A percentile compares a stretch with the other conserved stretches of the same genome.
phyloP scores from a whole-genome alignment of 2,113 vertebrate species.

The Lagopus leucura region DNA sequence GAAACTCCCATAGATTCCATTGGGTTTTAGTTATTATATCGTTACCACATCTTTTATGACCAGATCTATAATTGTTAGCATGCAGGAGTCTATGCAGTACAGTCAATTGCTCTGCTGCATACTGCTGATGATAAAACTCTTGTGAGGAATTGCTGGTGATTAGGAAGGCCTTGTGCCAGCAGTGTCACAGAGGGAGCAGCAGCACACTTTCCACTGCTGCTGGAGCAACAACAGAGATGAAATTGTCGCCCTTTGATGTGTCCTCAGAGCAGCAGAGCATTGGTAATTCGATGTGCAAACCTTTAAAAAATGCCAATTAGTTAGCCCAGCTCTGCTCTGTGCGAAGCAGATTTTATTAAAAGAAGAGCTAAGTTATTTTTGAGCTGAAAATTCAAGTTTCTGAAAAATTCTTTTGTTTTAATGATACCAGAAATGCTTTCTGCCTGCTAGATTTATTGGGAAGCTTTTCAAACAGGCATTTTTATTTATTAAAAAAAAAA shows the following conservation, averaged over 20 bases:
- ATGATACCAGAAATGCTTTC: background rate
- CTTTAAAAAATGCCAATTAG: background rate
- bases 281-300: background rate
- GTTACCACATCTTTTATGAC: background rate
- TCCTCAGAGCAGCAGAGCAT: background rate
- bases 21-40: background rate
- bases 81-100: background rate
- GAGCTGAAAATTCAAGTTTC: background rate
- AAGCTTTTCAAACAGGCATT: background rate
- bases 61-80: background rate
- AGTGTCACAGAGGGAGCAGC: background rate
- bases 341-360: background rate
- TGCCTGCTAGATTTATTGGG: background rate
- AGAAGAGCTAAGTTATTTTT: background rate
- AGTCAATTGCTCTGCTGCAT: background rate
- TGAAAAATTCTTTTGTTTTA: background rate
- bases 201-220: background rate
- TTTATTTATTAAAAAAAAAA: background rate
- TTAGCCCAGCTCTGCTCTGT: background rate
- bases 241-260: background rate
- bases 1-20: background rate
- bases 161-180: background rate
- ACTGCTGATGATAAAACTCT: background rate
- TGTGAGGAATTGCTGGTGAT: background rate
- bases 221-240: background rate